Base-by-base conservation (phyloP, 2,888 invertebrate species). In the Drosophila prostipennis region DNA sequence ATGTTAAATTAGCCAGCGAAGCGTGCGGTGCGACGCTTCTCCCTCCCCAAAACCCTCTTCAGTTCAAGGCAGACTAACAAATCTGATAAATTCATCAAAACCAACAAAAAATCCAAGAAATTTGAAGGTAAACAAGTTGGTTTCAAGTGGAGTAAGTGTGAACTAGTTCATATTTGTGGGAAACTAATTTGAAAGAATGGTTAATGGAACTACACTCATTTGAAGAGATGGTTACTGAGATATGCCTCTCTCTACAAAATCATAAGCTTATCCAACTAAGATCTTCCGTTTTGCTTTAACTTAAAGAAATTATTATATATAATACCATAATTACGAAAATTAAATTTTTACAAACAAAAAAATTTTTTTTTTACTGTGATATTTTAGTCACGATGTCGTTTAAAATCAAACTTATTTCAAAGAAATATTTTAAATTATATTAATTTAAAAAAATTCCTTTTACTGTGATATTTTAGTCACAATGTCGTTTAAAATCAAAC, bases 1-100 rank as follows among this genome's bases (percentile, higher is more conserved):
- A 84, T 84, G 87, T 78, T 82, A 84, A 84, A 85, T 76, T 87
- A 56, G 68, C 72, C 75, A 87, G 58, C 84, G 82, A 81, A 87
- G 84, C 84, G 64, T 76, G 71, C 49, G 46, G 51, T 34, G 46
- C 36, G 57, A 65, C 42, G 36, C 45, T 46, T 26, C 23, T 43
- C 14, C 23, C 13, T 36, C 14, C 37, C 39, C 42, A 6, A 42
- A 7, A 26, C 6, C 37, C 59, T 32, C 29, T 39, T 37, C 39
- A 8, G 14, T 14, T 26, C 37, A 54, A 58, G 55, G 57, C 32
- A 13, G 14, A n/a, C 14, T 46, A 5, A 56, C 32, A 57, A 77
- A 76, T 57, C 76, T 72, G 70, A 54, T 61, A 61, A 45, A 54
- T 36, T 76, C 61, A 64, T 52, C 69, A 70, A 55, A 83, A 67